A percentile compares a stretch with the other conserved stretches of the same genome.
Conservation (phyloP, 1,140 invertebrate genomes). For the Neoseiulus cucumeris region DNA sequence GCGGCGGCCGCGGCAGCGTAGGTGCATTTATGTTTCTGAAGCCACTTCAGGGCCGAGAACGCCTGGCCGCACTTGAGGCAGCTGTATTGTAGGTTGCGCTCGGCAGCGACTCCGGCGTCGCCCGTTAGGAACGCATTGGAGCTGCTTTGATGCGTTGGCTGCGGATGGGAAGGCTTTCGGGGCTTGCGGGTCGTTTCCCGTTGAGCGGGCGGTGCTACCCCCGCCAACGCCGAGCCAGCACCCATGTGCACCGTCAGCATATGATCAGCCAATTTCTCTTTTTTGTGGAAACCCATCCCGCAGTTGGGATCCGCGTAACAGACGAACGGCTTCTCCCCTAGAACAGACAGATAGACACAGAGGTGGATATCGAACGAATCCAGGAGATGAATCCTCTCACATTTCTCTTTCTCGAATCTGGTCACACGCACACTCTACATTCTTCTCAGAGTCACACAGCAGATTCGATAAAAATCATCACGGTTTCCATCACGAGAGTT, state of each 20-base stretch:
- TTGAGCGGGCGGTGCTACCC: neutral
- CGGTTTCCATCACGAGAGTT: too few species aligned
- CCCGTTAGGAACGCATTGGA: neutral
- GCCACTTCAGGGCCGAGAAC: slow-evolving; percentile 7
- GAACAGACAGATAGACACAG: neutral
- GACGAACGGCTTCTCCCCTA: slow-evolving; percentile 11
- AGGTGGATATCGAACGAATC: too few species aligned
- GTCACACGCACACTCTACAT: too few species aligned
- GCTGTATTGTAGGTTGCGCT: neutral
- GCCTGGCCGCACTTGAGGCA: slow-evolving; percentile 11
- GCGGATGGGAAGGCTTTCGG: slow-evolving; percentile 4
- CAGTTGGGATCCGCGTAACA: slow-evolving; percentile 12
- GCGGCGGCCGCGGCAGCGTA: slow-evolving; percentile 9
- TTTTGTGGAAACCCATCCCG: slow-evolving; percentile 11
- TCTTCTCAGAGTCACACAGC: too few species aligned
- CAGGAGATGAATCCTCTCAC: too few species aligned
- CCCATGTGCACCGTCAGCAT: slow-evolving; percentile 11
- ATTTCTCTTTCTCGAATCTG: too few species aligned
- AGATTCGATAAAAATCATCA: too few species aligned
- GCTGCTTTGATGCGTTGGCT: neutral
- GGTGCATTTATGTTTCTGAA: slow-evolving; percentile 10
- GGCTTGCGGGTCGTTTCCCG: neutral
- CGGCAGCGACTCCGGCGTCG: neutral
- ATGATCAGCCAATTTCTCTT: slow-evolving; percentile 11
- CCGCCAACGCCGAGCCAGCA: neutral